phyloP scores from a whole-genome alignment of 2,888 invertebrate genomes.

The Blastobasis lacticolella region DNA sequence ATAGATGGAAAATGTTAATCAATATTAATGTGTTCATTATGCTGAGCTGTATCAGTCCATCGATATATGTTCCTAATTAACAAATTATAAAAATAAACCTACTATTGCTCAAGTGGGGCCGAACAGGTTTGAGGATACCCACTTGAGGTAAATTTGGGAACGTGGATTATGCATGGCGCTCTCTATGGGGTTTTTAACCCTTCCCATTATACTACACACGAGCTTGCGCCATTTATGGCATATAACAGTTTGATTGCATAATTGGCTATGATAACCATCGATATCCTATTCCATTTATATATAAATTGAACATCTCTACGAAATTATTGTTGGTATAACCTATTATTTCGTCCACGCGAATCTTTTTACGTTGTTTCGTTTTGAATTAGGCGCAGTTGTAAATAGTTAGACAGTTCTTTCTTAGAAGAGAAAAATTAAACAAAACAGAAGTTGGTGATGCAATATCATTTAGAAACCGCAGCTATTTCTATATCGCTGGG shows the following conservation, averaged over 20 bases:
- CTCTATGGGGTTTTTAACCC: constrained; percentile 34
- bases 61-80: no score
- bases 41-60: constrained; percentile 3
- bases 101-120: constrained; percentile 7
- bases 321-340: no score
- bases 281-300: no score
- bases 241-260: constrained; percentile 1
- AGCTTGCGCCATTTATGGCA: not conserved
- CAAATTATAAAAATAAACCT: not conserved
- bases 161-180: constrained; percentile 33
- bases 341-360: no score
- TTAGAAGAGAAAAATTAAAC: not conserved
- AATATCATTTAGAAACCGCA: not conserved
- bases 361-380: no score
- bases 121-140: constrained; percentile 26
- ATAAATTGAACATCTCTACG: no score
- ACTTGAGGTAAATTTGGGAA: constrained; percentile 39
- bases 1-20: constrained; percentile 1
- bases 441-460: not conserved
- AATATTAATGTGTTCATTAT: constrained; percentile 12
- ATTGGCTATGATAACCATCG: not conserved
- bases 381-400: no score
- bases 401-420: no score
- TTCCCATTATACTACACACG: constrained; percentile 13
- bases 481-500: no score